Evolutionary conservation across 1,140 invertebrate species (phyloP).

Genomic region (Penaeus vannamei): DNA sequence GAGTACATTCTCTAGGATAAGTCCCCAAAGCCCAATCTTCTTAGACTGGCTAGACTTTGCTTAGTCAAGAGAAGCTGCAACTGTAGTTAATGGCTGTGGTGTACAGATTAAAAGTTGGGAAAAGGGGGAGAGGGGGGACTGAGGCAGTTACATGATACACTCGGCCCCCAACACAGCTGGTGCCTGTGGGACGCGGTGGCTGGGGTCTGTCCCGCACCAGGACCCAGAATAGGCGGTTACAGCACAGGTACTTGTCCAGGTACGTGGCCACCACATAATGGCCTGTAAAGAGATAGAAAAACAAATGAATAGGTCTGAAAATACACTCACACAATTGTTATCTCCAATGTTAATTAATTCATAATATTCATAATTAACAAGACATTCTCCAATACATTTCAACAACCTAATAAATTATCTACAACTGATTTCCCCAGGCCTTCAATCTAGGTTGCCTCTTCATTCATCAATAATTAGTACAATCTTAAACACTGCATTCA

Average conservation of each 20-base stretch:
- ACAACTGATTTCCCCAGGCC: no score
- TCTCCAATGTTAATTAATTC: not conserved
- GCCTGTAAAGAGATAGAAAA: conserved; percentile 26
- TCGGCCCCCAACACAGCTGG: conserved; percentile 60
- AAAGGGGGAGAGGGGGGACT: conserved; percentile 56
- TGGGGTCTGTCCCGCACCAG: conserved; percentile 55
- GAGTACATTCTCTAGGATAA: conserved; percentile 38
- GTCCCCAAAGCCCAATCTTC: conserved; percentile 41
- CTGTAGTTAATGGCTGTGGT: conserved; percentile 44
- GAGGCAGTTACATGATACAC: conserved; percentile 51
- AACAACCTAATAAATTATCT: no score
- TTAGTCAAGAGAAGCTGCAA: conserved; percentile 41
- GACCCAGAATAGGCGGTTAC: conserved; percentile 55
- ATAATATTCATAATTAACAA: no score
- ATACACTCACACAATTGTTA: not conserved
- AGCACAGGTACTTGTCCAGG: conserved; percentile 66
- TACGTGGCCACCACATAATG: conserved; percentile 57
- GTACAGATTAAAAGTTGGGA: conserved; percentile 44
- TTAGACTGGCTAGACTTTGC: conserved; percentile 31
- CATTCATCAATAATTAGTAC: no score
- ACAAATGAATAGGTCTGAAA: not conserved
- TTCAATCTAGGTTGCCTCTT: no score
- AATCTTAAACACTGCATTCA: no score
- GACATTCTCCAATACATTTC: no score
- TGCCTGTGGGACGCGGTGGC: conserved; percentile 54